These are phyloP conservation scores for Actinemys pallida DNA, from an alignment of 2,113 vertebrate species.

Conservation along the genomic window DNA sequence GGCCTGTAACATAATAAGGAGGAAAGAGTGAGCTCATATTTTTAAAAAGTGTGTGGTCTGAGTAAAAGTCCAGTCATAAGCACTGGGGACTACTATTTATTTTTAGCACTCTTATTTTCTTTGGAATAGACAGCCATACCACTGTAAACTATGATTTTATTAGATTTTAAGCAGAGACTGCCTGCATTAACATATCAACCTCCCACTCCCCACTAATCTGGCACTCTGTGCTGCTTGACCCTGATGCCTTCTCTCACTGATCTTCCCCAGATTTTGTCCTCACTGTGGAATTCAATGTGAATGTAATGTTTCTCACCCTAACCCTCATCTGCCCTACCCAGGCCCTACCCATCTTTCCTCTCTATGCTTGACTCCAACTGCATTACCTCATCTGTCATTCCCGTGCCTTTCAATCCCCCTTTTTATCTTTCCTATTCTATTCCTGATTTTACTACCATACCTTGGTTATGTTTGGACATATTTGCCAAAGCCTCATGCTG, in stretches of 20 bases:
- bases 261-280: background rate
- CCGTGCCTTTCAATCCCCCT: background rate
- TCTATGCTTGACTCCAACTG: background rate
- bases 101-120: constrained; percentile 17
- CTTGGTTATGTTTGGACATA: background rate
- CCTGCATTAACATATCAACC: background rate
- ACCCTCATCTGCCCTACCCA: background rate
- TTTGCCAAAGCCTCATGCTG: background rate
- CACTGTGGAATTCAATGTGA: background rate
- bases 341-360: background rate
- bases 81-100: constrained; percentile 4
- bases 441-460: background rate
- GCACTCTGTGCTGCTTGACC: background rate
- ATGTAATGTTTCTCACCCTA: background rate
- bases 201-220: background rate
- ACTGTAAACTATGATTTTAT: background rate
- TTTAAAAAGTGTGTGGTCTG: background rate
- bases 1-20: background rate
- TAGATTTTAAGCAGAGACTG: background rate
- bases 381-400: background rate
- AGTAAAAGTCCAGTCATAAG: constrained; percentile 4
- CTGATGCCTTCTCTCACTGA: background rate
- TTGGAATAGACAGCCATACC: background rate
- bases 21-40: background rate
- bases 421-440: background rate